Conservation (phyloP, 2,888 invertebrate genomes). For the Hyppa rectilinea region DNA sequence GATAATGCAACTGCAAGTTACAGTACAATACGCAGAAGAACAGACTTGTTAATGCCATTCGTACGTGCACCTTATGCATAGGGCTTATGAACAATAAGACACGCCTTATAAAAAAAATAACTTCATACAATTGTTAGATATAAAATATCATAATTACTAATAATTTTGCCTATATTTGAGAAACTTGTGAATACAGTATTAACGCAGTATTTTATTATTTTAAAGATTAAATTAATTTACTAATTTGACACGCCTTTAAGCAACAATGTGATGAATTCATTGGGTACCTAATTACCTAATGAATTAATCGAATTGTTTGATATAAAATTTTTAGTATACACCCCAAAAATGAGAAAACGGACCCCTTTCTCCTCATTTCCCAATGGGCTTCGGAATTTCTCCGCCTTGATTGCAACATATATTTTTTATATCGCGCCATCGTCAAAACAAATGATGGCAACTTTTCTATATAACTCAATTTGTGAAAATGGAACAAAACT, state of each 20-base stretch:
- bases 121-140: too few relatives aligned
- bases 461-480: slow-evolving; percentile 12
- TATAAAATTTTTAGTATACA: neutral
- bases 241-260: neutral
- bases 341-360: neutral
- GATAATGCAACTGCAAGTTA: neutral
- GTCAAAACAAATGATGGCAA: slow-evolving; percentile 39
- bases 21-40: slow-evolving; percentile 11
- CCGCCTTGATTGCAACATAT: slow-evolving; percentile 23
- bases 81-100: slow-evolving; percentile 41
- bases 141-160: too few relatives aligned
- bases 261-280: too few relatives aligned
- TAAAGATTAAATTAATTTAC: too few relatives aligned
- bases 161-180: too few relatives aligned
- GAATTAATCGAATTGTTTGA: slow-evolving; percentile 2
- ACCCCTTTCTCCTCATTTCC: slow-evolving; percentile 22
- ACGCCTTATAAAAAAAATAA: too few relatives aligned
- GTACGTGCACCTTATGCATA: slow-evolving; percentile 41
- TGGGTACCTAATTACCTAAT: neutral
- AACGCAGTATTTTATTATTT: too few relatives aligned
- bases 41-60: slow-evolving; percentile 18
- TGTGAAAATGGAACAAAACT: slow-evolving; percentile 22
- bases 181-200: too few relatives aligned
- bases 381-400: slow-evolving; percentile 21
- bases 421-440: slow-evolving; percentile 13